Base-by-base conservation (phyloP, 2,888 invertebrate genomes). In the Drosophila atripex region DNA sequence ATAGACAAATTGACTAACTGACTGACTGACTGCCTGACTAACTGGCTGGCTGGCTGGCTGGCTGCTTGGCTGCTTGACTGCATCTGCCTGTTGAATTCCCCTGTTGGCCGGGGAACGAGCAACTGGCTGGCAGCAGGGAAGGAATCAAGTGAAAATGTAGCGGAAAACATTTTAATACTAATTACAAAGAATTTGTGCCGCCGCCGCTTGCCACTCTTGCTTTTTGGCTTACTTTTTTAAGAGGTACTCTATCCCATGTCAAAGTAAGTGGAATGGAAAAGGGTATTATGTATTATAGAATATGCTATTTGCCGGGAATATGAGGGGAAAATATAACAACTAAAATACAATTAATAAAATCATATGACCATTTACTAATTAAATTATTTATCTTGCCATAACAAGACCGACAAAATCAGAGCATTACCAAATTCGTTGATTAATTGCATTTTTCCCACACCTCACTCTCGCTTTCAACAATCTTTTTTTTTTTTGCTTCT, bases 161-260 rank as follows among this genome's bases (percentile, higher is more conserved):
- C 87, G 84, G 84, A 84, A 86, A 88, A 80, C 79, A 82, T 88
- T 86, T 84, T 84, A 82, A 78, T 82, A 86, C 86, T 88, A 82
- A 88, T 88, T 88, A 86, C 88, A 88, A 86, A 86, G 86, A 88
- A 86, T 88, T 80, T 82, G 78, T 82, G 82, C 85, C 86, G 88
- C 76, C 82, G 76, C 59, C 80, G 71, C 66, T 73, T 59, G 73
- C 46, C 80, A 85, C 78, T 87, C 80, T 80, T 77, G 14, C 69
- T 78, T 76, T 68, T 79, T 73, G 45, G 53, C 63, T 65, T 50
- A 32, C 5, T 38, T 57, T 45, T 38, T 25, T 3, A 35, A 6
- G 11, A 35, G 18, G 49, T 66, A 66, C 49, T 9, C 43, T 66
- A 5, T 21, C 66, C n/a, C 9, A 9, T 28, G 1, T 32, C 11